phyloP scores from a whole-genome alignment of 2,888 invertebrate species.

The Halocaridina rubra region DNA sequence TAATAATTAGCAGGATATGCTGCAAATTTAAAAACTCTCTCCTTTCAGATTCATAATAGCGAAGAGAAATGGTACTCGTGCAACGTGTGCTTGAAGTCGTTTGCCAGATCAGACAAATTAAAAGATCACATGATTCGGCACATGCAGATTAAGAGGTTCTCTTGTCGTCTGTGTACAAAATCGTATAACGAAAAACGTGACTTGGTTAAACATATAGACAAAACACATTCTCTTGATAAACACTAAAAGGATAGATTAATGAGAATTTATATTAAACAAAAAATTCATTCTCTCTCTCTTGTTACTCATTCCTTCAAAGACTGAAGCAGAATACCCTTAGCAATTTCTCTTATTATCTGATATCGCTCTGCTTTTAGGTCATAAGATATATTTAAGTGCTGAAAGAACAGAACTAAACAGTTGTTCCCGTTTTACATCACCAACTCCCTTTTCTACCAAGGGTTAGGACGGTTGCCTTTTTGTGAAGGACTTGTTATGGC shows the following conservation, averaged over 20 bases:
- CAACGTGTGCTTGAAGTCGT: conserved; percentile 29
- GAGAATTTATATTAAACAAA: background rate
- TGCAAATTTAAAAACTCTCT: too few relatives aligned
- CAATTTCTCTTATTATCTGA: background rate
- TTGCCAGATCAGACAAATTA: conserved; percentile 34
- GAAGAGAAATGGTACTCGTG: conserved; percentile 24
- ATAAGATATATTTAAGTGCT: background rate
- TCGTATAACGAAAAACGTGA: conserved; percentile 42
- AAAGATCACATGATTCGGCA: conserved; percentile 50
- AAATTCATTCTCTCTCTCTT: background rate
- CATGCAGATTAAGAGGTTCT: conserved; percentile 39
- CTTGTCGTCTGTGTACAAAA: conserved; percentile 42
- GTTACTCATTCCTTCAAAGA: background rate
- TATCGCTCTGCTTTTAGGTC: background rate
- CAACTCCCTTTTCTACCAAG: too few relatives aligned
- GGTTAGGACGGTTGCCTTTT: too few relatives aligned
- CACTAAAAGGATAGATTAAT: conserved; percentile 8
- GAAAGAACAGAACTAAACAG: too few relatives aligned
- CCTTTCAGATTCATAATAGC: conserved; percentile 37
- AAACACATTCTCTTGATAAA: conserved; percentile 29
- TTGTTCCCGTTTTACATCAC: too few relatives aligned
- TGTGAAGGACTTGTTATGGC: too few relatives aligned
- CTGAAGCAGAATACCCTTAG: background rate
- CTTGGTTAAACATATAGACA: conserved; percentile 30
- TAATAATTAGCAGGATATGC: too few relatives aligned